phyloP scores from a whole-genome alignment of 2,797 vertebrate genomes.

The Rousettus madagascariensis region DNA sequence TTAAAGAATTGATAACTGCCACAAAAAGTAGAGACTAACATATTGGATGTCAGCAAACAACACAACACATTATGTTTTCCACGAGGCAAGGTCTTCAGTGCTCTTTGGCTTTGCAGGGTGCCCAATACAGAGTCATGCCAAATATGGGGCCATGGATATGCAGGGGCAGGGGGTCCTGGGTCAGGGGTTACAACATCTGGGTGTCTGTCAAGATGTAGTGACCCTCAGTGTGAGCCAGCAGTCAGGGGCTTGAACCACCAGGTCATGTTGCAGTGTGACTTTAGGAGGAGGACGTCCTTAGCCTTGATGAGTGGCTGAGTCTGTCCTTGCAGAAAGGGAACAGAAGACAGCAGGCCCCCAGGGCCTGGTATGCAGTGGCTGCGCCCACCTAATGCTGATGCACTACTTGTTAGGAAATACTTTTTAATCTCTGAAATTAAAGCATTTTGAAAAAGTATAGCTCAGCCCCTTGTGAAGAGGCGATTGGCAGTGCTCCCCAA shows the following conservation, averaged over 20 bases:
- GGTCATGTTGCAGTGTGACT: background rate
- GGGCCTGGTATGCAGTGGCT: background rate
- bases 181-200: background rate
- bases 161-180: background rate
- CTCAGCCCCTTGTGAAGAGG: background rate
- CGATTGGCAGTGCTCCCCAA: background rate
- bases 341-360: rapidly evolving
- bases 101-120: background rate
- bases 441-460: background rate
- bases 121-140: background rate
- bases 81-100: background rate
- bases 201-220: background rate
- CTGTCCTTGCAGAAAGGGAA: background rate
- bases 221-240: background rate
- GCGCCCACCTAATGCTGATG: too few relatives aligned
- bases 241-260: background rate
- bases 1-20: background rate
- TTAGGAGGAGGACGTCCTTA: background rate
- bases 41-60: background rate
- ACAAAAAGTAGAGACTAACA: background rate
- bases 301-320: background rate
- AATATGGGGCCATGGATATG: too few relatives aligned
- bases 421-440: background rate
- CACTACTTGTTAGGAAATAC: background rate
- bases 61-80: background rate